phyloP scores from a whole-genome alignment of 2,888 invertebrate genomes.

The Phasia obesa region DNA sequence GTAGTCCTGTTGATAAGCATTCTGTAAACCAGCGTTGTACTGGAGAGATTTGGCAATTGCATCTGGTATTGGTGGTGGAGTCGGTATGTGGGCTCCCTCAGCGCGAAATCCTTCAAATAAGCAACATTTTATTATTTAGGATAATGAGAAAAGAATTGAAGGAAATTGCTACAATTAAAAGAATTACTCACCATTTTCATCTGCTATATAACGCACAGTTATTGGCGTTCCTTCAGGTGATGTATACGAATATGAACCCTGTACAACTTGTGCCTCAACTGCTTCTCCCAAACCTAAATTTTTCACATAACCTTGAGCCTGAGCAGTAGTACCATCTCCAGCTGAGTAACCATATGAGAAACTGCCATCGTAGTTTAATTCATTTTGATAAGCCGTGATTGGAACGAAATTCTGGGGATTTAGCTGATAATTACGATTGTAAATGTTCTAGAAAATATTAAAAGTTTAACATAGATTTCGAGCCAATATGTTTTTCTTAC shows the following conservation, averaged over 20 bases:
- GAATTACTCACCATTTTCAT: slow-evolving; percentile 86
- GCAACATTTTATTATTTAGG: not conserved
- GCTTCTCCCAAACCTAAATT: slow-evolving; percentile 86
- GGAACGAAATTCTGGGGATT: slow-evolving; percentile 81
- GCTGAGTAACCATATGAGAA: slow-evolving; percentile 86
- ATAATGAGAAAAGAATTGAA: not conserved
- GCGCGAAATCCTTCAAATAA: slow-evolving; percentile 79
- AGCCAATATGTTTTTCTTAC: slow-evolving; percentile 63
- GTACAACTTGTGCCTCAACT: slow-evolving; percentile 88
- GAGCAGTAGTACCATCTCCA: slow-evolving; percentile 90
- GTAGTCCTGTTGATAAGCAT: slow-evolving; percentile 77
- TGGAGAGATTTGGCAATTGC: slow-evolving; percentile 79
- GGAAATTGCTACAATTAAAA: not conserved
- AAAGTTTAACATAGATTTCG: not conserved
- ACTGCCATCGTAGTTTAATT: slow-evolving; percentile 82
- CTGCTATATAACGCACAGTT: slow-evolving; percentile 88
- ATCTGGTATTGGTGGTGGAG: slow-evolving; percentile 80
- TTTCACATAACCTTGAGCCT: slow-evolving; percentile 90
- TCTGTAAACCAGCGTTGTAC: slow-evolving; percentile 76
- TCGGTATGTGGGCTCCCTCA: slow-evolving; percentile 81
- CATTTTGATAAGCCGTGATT: slow-evolving; percentile 82
- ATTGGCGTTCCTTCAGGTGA: slow-evolving; percentile 89
- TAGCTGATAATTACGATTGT: slow-evolving; percentile 77
- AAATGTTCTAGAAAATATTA: slow-evolving; percentile 69
- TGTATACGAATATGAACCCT: slow-evolving; percentile 89